These are phyloP conservation scores for Nannoperca obscura DNA, from an alignment of 2,797 vertebrate genomes.

Conservation along the genomic window DNA sequence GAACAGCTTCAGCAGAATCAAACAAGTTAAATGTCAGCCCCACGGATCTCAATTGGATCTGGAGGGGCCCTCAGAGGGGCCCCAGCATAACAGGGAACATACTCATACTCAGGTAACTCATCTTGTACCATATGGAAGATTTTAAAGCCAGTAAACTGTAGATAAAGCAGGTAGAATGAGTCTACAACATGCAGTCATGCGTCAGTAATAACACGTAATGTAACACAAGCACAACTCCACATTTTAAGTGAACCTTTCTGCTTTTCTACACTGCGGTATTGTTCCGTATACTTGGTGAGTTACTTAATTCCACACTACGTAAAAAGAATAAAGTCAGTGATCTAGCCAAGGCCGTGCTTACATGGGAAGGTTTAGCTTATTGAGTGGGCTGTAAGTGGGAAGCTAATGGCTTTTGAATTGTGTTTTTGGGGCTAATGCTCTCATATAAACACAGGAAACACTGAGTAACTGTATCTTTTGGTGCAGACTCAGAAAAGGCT, in stretches of 20 bases:
- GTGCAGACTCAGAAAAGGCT: not conserved
- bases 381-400: too few relatives aligned
- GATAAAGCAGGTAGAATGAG: not conserved
- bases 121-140: not conserved
- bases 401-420: too few relatives aligned
- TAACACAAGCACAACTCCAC: not conserved
- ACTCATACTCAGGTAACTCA: too few relatives aligned
- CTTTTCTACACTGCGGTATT: too few relatives aligned
- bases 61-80: not conserved
- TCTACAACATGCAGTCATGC: not conserved
- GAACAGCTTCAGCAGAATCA: not conserved
- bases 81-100: not conserved
- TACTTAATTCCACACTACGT: too few relatives aligned
- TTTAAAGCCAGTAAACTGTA: not conserved
- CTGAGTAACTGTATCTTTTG: not conserved
- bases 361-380: not conserved
- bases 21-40: constrained; percentile 41
- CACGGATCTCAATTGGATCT: not conserved
- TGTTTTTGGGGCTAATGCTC: too few relatives aligned
- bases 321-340: too few relatives aligned
- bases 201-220: not conserved
- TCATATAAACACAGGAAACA: not conserved
- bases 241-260: too few relatives aligned
- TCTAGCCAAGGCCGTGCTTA: not conserved
- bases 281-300: too few relatives aligned